phyloP scores from a whole-genome alignment of 2,797 vertebrate genomes.

The Podarcis lilfordi region DNA sequence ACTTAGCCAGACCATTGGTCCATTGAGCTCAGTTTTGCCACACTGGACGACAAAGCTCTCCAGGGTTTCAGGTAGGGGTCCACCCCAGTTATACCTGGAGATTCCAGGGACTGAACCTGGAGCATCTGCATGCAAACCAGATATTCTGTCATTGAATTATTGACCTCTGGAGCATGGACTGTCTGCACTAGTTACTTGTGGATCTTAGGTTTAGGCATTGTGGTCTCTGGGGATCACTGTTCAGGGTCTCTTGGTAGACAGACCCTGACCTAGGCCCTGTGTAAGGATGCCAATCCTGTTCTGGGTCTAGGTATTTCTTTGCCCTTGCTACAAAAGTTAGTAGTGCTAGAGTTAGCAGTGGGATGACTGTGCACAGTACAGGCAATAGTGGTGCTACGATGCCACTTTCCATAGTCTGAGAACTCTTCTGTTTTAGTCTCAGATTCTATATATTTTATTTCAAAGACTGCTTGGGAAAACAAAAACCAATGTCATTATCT shows the following conservation, averaged over 20 bases:
- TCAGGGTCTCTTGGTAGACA: background rate
- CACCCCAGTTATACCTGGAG: too few relatives aligned
- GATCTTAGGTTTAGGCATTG: background rate
- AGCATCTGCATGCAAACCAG: too few relatives aligned
- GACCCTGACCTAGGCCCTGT: background rate
- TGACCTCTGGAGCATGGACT: background rate
- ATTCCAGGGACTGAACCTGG: too few relatives aligned
- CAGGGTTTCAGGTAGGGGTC: too few relatives aligned
- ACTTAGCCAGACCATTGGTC: too few relatives aligned
- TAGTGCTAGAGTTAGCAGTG: too few relatives aligned
- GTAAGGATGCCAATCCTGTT: background rate
- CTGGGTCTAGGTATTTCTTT: too few relatives aligned
- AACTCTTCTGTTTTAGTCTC: background rate
- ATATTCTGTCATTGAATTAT: too few relatives aligned
- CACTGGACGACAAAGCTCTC: too few relatives aligned
- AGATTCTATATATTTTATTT: background rate
- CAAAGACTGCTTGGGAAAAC: background rate
- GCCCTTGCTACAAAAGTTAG: too few relatives aligned
- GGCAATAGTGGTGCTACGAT: background rate
- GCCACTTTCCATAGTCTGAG: background rate
- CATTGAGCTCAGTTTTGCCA: too few relatives aligned
- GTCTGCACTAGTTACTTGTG: background rate
- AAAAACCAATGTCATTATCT: background rate
- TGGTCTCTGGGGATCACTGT: background rate
- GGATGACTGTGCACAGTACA: too few relatives aligned